A percentile compares a stretch with the other conserved stretches of the same genome.
Conservation (phyloP, 2,797 vertebrate genomes). For the Crypturellus tataupa region DNA sequence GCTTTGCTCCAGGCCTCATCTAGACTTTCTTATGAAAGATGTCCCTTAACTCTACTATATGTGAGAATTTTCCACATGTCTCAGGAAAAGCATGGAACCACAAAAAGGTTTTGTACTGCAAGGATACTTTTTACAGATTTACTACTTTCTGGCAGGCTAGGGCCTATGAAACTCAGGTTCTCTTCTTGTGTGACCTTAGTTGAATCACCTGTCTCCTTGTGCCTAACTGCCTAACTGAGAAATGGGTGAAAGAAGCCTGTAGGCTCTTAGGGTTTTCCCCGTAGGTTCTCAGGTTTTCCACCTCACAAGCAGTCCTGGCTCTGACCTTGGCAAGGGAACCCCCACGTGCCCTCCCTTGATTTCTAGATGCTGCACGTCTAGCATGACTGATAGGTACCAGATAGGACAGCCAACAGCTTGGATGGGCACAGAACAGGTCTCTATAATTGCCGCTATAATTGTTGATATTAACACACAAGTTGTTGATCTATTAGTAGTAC, state of each 20-base stretch:
- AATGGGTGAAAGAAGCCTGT: neutral
- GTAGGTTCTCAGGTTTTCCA: neutral
- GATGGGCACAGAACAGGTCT: neutral
- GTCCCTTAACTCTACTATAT: neutral
- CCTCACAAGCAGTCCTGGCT: fast-evolving
- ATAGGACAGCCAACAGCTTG: neutral
- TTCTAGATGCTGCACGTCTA: neutral
- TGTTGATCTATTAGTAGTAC: neutral
- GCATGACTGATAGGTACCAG: neutral
- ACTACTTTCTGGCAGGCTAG: neutral
- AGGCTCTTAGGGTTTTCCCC: neutral
- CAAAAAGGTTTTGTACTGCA: neutral
- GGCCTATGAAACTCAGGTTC: neutral
- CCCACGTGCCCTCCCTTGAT: neutral
- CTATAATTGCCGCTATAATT: neutral
- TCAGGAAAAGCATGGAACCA: neutral
- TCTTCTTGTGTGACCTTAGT: neutral
- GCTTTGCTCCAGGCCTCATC: neutral
- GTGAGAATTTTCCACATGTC: neutral
- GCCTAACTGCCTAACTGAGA: neutral
- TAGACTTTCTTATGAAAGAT: neutral
- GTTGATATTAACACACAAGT: neutral
- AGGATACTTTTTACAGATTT: neutral
- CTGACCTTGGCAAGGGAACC: neutral
- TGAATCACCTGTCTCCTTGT: neutral